These are phyloP conservation scores for Scaptomyza montana DNA, from an alignment of 1,140 invertebrate species.

Conservation along the genomic window DNA sequence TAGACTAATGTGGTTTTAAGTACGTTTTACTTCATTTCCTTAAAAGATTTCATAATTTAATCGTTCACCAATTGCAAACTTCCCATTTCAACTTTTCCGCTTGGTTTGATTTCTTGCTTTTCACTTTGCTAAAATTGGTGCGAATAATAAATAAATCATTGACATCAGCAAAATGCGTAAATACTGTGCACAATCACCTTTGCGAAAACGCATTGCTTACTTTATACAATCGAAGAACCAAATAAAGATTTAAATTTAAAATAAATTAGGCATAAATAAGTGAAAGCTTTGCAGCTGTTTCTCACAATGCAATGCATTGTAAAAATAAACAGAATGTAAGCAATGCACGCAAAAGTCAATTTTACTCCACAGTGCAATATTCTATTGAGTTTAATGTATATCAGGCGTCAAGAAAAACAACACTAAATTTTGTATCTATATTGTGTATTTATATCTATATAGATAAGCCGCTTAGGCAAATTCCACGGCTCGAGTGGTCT, in stretches of 20 bases:
- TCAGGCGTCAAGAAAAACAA: conserved; percentile 18
- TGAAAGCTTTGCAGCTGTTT: conserved; percentile 10
- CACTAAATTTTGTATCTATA: conserved; percentile 14
- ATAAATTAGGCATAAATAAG: conserved; percentile 43
- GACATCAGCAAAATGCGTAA: conserved; percentile 10
- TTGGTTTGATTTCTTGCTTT: conserved; percentile 9
- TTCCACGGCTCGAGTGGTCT: conserved; percentile 6
- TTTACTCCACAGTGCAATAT: not conserved
- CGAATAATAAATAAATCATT: conserved; percentile 28
- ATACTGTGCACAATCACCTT: conserved; percentile 33
- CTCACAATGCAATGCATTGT: not conserved
- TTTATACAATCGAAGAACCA: conserved; percentile 25
- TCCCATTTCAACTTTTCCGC: conserved; percentile 6
- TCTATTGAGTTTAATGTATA: conserved; percentile 5
- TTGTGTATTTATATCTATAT: conserved; percentile 6
- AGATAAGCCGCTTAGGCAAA: conserved; percentile 34
- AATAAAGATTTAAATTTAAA: conserved; percentile 56
- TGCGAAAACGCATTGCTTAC: conserved; percentile 5
- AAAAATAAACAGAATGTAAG: conserved; percentile 4
- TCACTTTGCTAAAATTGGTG: conserved; percentile 8
- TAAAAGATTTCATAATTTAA: not conserved
- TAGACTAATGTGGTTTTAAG: conserved; percentile 14
- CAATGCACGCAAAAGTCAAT: not conserved
- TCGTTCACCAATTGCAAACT: not conserved
- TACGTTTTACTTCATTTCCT: not conserved